phyloP scores from a whole-genome alignment of 2,113 vertebrate genomes.

The Perca fluviatilis region DNA sequence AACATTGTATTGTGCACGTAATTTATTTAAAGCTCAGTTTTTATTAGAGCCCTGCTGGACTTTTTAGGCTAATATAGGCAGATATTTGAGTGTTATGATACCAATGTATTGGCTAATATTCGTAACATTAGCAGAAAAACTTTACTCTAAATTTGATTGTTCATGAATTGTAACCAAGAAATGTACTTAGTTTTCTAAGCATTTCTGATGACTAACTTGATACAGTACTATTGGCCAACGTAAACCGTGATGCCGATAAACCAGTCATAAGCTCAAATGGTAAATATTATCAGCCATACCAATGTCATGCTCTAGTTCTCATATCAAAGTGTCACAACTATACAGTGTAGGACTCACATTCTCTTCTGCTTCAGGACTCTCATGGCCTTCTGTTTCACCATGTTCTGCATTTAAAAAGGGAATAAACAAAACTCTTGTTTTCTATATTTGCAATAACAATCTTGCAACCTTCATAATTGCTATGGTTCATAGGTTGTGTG shows the following conservation, averaged over 20 bases:
- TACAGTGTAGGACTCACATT: slow-evolving; percentile 89
- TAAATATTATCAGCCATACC: not conserved
- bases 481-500: too few species aligned
- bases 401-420: slow-evolving; percentile 88
- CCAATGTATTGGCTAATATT: not conserved
- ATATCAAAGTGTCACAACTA: not conserved
- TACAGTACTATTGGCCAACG: not conserved
- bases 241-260: not conserved
- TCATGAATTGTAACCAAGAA: not conserved
- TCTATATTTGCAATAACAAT: not conserved
- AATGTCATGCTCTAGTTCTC: not conserved
- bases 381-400: slow-evolving; percentile 98
- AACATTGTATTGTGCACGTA: not conserved
- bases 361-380: slow-evolving; percentile 98
- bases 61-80: not conserved
- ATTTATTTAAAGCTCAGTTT: not conserved
- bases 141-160: not conserved
- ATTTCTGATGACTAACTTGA: not conserved
- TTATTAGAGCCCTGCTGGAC: not conserved
- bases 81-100: not conserved
- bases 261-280: too few species aligned
- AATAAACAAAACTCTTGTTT: not conserved
- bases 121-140: not conserved
- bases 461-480: not conserved
- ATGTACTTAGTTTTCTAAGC: too few species aligned